phyloP scores from a whole-genome alignment of 1,140 invertebrate species.

The Drosophila hydei region DNA sequence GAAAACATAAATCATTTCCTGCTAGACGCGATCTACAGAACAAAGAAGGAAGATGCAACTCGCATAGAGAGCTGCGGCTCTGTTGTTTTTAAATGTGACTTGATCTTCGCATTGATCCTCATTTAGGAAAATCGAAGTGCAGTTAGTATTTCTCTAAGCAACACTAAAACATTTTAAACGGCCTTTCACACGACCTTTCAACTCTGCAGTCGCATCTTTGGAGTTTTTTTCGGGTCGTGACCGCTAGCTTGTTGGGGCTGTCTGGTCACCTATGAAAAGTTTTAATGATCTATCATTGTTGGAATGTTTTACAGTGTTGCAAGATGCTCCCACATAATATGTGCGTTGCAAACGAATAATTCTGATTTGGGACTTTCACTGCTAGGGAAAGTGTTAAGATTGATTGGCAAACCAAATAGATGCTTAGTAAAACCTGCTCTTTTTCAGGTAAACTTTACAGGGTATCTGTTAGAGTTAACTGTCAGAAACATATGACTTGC shows the following conservation, averaged over 20 bases:
- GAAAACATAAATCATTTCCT: constrained; percentile 44
- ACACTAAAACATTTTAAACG: constrained; percentile 22
- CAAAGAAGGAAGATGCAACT: neutral
- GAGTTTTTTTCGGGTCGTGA: constrained; percentile 40
- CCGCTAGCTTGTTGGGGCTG: constrained; percentile 16
- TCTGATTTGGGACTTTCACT: constrained; percentile 42
- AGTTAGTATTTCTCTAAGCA: constrained; percentile 12
- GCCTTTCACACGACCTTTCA: constrained; percentile 39
- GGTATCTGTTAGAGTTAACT: no score
- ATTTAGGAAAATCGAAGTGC: constrained; percentile 34
- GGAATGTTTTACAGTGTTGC: constrained; percentile 15
- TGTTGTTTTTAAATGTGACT: neutral
- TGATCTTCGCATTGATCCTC: neutral
- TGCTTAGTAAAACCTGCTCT: neutral
- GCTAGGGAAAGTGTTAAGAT: constrained; percentile 38
- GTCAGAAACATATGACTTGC: no score
- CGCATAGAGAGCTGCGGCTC: neutral
- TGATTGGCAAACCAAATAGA: constrained; percentile 1
- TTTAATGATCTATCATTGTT: constrained; percentile 54
- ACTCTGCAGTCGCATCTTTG: constrained; percentile 1
- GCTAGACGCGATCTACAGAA: neutral
- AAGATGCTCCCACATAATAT: constrained; percentile 28
- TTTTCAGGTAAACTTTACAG: no score
- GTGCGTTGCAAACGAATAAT: constrained; percentile 7
- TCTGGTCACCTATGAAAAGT: constrained; percentile 29